phyloP scores from a whole-genome alignment of 2,113 vertebrate genomes.

The Vireo altiloquus region DNA sequence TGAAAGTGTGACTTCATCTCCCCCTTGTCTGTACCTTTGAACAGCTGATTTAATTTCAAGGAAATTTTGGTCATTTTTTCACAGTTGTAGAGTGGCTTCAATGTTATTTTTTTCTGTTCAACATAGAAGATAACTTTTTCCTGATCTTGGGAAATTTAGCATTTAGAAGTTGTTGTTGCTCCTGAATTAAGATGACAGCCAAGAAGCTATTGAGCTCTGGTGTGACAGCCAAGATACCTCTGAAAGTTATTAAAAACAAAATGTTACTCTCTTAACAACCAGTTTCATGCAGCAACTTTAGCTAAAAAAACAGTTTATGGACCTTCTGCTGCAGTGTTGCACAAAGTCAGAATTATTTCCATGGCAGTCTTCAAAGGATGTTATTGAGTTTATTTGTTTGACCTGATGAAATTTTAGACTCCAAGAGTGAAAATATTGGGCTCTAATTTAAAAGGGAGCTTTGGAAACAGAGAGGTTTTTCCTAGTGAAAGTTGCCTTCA shows the following conservation, averaged over 20 bases:
- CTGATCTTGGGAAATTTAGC: not conserved
- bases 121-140: not conserved
- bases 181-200: not conserved
- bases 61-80: not conserved
- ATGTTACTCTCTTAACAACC: not conserved
- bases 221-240: constrained; percentile 17
- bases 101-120: not conserved
- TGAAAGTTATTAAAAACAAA: constrained; percentile 24
- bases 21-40: not conserved
- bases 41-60: not conserved
- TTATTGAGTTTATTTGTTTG: constrained; percentile 12
- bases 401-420: constrained; percentile 27
- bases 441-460: constrained; percentile 1
- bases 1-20: not conserved
- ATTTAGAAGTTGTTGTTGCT: not conserved
- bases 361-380: not conserved
- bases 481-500: not conserved
- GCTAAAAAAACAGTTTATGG: not conserved
- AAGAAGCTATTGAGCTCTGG: not conserved
- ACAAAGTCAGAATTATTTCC: constrained; percentile 8
- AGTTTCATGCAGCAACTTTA: not conserved
- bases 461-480: not conserved
- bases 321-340: not conserved
- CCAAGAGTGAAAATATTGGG: not conserved
- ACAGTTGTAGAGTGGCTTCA: not conserved